These are phyloP conservation scores for Lithophane socia DNA, from an alignment of 2,888 invertebrate species.

Conservation along the genomic window DNA sequence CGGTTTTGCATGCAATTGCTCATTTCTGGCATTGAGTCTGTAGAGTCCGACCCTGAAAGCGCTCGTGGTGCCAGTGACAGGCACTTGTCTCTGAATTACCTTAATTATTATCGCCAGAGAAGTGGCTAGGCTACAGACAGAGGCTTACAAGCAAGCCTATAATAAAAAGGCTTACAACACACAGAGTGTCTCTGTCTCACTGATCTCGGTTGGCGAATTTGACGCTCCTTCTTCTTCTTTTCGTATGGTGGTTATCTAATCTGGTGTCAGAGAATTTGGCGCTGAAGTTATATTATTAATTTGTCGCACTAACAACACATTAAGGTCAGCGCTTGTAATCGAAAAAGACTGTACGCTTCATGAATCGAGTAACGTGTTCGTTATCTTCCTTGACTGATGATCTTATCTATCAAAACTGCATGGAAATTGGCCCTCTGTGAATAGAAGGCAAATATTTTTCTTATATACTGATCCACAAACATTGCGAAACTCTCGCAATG, in stretches of 20 bases:
- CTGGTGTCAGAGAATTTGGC: background rate
- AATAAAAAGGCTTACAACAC: background rate
- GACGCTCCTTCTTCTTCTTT: background rate
- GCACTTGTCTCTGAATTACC: background rate
- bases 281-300: background rate
- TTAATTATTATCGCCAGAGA: background rate
- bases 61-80: background rate
- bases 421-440: constrained; percentile 11
- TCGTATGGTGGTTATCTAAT: too few relatives aligned
- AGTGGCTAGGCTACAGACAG: background rate
- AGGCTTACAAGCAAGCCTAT: background rate
- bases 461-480: background rate
- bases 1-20: background rate
- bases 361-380: constrained; percentile 15
- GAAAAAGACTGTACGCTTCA: background rate
- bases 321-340: background rate
- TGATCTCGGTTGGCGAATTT: background rate
- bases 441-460: background rate
- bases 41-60: constrained; percentile 11
- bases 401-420: constrained; percentile 33
- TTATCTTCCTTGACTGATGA: constrained; percentile 30
- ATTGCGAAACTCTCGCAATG: constrained; percentile 2
- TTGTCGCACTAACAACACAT: background rate
- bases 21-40: constrained; percentile 3
- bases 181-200: background rate